A percentile compares a stretch with the other conserved stretches of the same genome.
phyloP scores from a whole-genome alignment of 2,797 vertebrate genomes.

The Myripristis murdjan region DNA sequence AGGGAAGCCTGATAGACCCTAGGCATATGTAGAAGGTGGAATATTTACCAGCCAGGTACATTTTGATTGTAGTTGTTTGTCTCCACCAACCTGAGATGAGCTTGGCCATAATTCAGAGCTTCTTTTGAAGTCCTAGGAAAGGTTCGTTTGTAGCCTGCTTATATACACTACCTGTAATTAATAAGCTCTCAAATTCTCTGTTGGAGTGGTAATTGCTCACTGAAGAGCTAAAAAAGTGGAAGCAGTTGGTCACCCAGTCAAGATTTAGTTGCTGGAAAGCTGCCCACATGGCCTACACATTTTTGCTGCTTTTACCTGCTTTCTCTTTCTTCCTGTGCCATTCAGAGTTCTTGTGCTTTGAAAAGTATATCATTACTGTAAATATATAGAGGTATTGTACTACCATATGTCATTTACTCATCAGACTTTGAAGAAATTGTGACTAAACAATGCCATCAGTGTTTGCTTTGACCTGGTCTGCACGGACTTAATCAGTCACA shows the following conservation, averaged over 20 bases:
- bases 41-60: no score
- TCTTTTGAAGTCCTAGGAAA: no score
- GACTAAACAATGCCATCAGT: neutral
- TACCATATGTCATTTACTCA: constrained; percentile 9
- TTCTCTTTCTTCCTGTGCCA: constrained; percentile 21
- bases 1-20: neutral
- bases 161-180: constrained; percentile 15
- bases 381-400: constrained; percentile 50
- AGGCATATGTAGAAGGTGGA: neutral
- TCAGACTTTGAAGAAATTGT: constrained; percentile 11
- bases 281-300: neutral
- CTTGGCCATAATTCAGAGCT: no score
- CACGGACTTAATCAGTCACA: neutral
- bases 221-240: no score
- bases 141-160: neutral
- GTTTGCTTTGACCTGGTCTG: constrained; percentile 22
- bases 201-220: neutral
- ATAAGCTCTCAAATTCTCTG: constrained; percentile 6
- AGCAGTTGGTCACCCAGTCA: neutral
- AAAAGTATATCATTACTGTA: constrained; percentile 49
- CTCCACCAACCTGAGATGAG: no score
- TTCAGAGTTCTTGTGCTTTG: constrained; percentile 33
- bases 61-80: no score
- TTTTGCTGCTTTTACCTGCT: constrained; percentile 31
- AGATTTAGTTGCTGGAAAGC: neutral